phyloP scores from a whole-genome alignment of 2,113 vertebrate genomes.

The Platichthys flesus region DNA sequence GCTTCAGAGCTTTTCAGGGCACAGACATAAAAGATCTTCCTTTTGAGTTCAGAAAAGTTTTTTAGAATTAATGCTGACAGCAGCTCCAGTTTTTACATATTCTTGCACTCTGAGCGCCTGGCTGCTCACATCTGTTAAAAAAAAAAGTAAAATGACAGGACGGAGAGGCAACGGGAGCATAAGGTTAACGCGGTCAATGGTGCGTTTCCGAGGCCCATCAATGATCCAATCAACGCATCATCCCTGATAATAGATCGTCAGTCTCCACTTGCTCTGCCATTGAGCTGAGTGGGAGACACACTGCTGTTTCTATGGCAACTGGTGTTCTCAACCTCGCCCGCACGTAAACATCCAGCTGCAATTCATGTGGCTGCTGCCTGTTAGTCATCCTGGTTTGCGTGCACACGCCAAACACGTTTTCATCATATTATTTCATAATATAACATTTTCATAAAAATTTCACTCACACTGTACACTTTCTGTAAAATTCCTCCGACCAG shows the following conservation, averaged over 20 bases:
- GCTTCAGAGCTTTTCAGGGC: not conserved
- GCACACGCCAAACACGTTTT: conserved; percentile 28
- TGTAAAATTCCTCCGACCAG: not conserved
- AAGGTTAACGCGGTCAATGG: conserved; percentile 28
- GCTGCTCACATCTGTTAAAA: conserved; percentile 51
- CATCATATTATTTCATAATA: conserved; percentile 28
- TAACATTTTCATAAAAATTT: not conserved
- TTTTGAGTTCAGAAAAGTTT: not conserved
- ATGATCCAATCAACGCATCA: conserved; percentile 64
- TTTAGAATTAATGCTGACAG: not conserved
- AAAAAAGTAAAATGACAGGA: not conserved
- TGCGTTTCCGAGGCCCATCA: conserved; percentile 33
- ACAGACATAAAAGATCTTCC: too few species aligned
- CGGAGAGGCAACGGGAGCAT: conserved; percentile 2
- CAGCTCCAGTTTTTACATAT: not conserved
- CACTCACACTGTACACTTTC: not conserved
- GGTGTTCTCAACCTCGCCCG: conserved; percentile 40
- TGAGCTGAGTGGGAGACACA: conserved; percentile 68
- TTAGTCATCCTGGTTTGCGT: conserved; percentile 51
- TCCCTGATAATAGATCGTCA: conserved; percentile 55
- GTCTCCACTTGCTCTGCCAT: conserved; percentile 55
- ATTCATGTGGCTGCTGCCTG: conserved; percentile 40
- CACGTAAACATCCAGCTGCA: conserved; percentile 67
- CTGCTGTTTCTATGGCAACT: conserved; percentile 76
- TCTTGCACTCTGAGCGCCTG: not conserved